Base-by-base conservation (phyloP, 92 coral and sea anemone genomes). In the Phymanthus crucifer region DNA sequence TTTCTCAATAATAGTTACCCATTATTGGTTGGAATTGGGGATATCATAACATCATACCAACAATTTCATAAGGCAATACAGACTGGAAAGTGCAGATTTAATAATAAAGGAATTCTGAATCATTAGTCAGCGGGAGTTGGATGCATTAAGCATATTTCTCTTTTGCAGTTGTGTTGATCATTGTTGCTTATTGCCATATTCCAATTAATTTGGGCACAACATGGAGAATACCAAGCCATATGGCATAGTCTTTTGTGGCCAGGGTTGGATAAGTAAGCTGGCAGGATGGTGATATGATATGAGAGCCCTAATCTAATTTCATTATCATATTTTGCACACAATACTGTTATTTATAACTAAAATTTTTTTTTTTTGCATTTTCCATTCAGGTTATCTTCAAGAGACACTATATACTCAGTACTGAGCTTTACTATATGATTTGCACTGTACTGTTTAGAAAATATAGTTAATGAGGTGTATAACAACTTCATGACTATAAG, bases 291-390 rank as follows among this genome's bases (percentile, higher is more conserved):
- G 56, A 19, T 7, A 48, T 48, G 56, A 48, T 48, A 48, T 48
- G 56, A 48, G 56, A 48, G 56, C 56, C 56, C 56, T 48, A 48
- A 48, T 48, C 56, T 48, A 48, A 48, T 48, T 48, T 48, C 56
- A 48, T 48, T 48, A 48, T 48, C 56, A 48, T 48, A 48, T 48
- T 48, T 48, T 48, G 56, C 56, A 48, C 56, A 48, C 56, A 48
- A 48, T 48, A 48, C 56, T 48, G 58, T 27, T 73, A 46, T 37
- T 46, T 52, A 32, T 71, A 11, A 52, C 54, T 52, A 72, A 72
- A 33, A 34, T 40, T 34, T 35, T 40, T 34, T 35, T 40, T 40
- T 23, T 46, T 70, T 38, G 46, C 27, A 70, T 38, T 46, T 35
- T n/a, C 32, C 74, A 35, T 46, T 70, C 38, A 33, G n/a, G 38